Conservation (phyloP, 2,888 invertebrate genomes). For the Hartigia nigra region DNA sequence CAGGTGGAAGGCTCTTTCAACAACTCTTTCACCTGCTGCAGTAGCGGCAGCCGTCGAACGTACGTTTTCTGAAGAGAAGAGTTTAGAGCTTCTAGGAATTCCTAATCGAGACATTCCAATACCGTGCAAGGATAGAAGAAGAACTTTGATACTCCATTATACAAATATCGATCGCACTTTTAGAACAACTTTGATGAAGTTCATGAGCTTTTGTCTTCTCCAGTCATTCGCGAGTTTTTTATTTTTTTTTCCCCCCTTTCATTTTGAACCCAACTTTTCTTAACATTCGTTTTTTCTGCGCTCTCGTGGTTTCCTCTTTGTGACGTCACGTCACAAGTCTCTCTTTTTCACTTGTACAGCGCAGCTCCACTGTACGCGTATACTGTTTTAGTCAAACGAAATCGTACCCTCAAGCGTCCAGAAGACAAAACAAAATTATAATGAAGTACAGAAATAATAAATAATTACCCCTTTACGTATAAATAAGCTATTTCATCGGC, state of each 20-base stretch:
- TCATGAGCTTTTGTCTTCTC: neutral
- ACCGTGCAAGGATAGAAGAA: neutral
- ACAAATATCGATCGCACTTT: neutral
- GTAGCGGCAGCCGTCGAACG: conserved; percentile 25
- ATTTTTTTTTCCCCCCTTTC: neutral
- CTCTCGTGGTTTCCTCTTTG: neutral
- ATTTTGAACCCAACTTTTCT: neutral
- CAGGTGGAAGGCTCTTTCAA: neutral
- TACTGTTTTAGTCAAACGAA: neutral
- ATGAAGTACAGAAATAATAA: neutral
- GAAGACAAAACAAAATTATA: neutral
- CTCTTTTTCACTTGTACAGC: neutral
- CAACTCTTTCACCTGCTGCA: conserved; percentile 52
- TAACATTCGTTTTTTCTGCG: neutral
- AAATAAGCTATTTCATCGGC: neutral
- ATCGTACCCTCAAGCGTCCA: neutral
- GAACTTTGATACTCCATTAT: neutral
- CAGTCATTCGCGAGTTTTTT: neutral
- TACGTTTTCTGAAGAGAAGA: conserved; percentile 25
- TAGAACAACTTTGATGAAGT: neutral
- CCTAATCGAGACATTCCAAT: neutral
- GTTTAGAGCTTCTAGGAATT: neutral
- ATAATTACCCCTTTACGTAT: neutral
- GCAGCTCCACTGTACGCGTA: neutral
- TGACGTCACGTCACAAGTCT: neutral